Evolutionary conservation across 2,797 vertebrate genomes (phyloP).

Genomic region (Acrossocheilus fasciatus): DNA sequence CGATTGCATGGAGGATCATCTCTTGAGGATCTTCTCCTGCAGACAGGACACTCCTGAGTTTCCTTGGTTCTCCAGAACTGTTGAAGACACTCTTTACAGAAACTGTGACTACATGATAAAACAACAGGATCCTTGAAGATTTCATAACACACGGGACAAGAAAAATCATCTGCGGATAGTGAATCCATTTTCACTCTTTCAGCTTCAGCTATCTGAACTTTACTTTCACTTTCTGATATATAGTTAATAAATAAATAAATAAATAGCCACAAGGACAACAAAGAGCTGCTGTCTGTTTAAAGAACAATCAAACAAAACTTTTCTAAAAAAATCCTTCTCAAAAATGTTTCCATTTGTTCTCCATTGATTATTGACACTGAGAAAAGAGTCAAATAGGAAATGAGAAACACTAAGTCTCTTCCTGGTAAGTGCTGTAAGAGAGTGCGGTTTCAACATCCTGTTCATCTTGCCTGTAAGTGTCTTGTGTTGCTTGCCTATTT

Average conservation of each 20-base stretch:
- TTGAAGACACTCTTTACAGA: not conserved
- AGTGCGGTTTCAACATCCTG: no score
- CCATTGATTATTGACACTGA: no score
- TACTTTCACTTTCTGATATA: not conserved
- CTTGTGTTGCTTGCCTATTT: no score
- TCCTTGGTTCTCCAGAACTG: not conserved
- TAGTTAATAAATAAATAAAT: no score
- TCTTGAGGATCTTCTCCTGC: not conserved
- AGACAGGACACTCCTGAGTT: not conserved
- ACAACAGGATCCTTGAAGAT: not conserved
- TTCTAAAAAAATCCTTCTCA: no score
- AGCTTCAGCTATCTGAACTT: not conserved
- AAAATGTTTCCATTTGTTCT: no score
- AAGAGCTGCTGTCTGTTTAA: not conserved
- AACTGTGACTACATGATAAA: not conserved
- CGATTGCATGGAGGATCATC: not conserved
- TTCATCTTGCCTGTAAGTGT: no score
- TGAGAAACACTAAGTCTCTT: no score
- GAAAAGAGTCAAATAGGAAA: no score
- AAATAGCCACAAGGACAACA: not conserved
- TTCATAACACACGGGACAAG: not conserved
- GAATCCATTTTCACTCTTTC: not conserved
- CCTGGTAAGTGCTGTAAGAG: no score
- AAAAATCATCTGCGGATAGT: not conserved
- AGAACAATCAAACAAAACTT: not conserved